phyloP scores from a whole-genome alignment of 2,888 invertebrate species.

The Cactoblastis cactorum region DNA sequence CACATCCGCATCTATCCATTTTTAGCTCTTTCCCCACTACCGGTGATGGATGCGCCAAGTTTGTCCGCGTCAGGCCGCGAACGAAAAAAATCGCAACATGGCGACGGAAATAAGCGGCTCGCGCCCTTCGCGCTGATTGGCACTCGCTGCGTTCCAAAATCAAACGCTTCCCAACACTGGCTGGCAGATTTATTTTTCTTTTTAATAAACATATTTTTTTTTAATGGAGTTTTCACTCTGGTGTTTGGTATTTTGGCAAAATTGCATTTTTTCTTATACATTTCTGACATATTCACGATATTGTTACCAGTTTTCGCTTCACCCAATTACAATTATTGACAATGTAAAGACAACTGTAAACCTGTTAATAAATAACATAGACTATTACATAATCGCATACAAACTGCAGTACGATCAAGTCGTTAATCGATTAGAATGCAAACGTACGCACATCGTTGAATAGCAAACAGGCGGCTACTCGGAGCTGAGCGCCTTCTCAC shows the following conservation, averaged over 20 bases:
- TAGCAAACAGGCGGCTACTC: slow-evolving; percentile 22
- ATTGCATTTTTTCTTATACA: not conserved
- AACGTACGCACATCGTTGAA: slow-evolving; percentile 15
- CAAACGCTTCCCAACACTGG: slow-evolving; percentile 12
- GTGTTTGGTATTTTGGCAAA: not conserved
- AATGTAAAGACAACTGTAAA: too few species aligned
- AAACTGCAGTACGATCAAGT: not conserved
- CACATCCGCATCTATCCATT: slow-evolving; percentile 18
- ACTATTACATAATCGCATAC: not conserved
- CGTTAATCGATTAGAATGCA: slow-evolving; percentile 6
- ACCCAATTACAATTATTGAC: too few species aligned
- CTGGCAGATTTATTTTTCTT: slow-evolving; percentile 8
- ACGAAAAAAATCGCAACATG: slow-evolving; percentile 50
- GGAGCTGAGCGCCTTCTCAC: slow-evolving; percentile 61
- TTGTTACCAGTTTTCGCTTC: too few species aligned
- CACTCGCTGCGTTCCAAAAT: slow-evolving; percentile 33
- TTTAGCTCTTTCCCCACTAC: slow-evolving; percentile 34
- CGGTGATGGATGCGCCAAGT: slow-evolving; percentile 69
- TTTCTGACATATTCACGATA: not conserved
- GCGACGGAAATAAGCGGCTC: slow-evolving; percentile 57
- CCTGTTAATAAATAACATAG: not conserved
- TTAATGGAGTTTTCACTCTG: not conserved
- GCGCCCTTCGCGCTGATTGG: slow-evolving; percentile 59
- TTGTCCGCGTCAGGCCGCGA: slow-evolving; percentile 61
- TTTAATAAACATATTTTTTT: not conserved